Evolutionary conservation across 2,888 invertebrate genomes (phyloP).

Genomic region (Leptura quadrifasciata): DNA sequence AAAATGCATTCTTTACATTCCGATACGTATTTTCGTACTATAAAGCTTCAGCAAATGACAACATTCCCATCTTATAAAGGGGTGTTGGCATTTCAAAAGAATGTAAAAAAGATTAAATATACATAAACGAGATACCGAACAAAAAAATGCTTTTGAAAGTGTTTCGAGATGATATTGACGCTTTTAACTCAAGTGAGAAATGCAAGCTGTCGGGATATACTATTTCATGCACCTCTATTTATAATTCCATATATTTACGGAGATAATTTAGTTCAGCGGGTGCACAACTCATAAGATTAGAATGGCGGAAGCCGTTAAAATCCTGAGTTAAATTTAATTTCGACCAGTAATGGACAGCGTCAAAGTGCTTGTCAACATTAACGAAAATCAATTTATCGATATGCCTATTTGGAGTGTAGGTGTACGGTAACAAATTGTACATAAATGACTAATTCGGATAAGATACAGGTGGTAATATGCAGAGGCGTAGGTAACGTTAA

Average conservation of each 20-base stretch:
- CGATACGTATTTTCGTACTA: slow-evolving; percentile 8
- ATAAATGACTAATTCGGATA: background rate
- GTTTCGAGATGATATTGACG: slow-evolving; percentile 10
- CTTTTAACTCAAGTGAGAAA: slow-evolving; percentile 3
- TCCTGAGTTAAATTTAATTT: slow-evolving; percentile 24
- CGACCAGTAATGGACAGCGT: slow-evolving; percentile 3
- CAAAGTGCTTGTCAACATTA: background rate
- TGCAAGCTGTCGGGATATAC: slow-evolving; percentile 10
- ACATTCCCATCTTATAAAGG: slow-evolving; percentile 29
- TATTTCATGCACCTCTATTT: slow-evolving; percentile 29
- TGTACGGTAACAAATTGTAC: background rate
- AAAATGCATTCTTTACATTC: background rate
- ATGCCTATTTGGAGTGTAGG: background rate
- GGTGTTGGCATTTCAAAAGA: slow-evolving; percentile 7
- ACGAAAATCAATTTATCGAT: background rate
- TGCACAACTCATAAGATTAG: slow-evolving; percentile 20
- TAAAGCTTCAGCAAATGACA: slow-evolving; percentile 34
- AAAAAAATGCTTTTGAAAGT: background rate
- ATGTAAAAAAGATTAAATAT: slow-evolving; percentile 23
- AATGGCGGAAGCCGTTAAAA: slow-evolving; percentile 37
- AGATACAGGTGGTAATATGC: background rate
- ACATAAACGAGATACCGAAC: background rate
- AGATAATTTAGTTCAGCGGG: slow-evolving; percentile 31
- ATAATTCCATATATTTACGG: slow-evolving; percentile 29
- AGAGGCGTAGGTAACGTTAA: too few species aligned